Evolutionary conservation across 37 sponge, comb jelly and placozoan genomes (phyloP), one percentile per base, ranked within the genome.

Genomic region (Agelas oroides): DNA sequence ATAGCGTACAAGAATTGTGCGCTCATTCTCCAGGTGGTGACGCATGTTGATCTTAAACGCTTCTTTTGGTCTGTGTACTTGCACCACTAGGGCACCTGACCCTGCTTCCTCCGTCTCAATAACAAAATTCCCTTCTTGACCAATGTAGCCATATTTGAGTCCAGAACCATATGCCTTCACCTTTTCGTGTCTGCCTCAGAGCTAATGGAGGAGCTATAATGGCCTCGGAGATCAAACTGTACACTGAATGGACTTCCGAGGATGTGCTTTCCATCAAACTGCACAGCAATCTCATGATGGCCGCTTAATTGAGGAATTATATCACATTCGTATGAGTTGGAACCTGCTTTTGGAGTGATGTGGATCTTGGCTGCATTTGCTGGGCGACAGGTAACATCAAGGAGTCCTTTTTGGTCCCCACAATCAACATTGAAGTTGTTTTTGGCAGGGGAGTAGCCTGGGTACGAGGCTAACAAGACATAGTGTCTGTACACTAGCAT

Each of bases 91-190:
- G 1, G 71, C 85, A 14, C 95, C 95, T 1, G 53, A 68, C 0
- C 84, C 93, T 57, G 83, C 95, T 30, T 85, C 71, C 0, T 27
- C 72, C 19, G 80, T 89, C 3, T 95, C 90, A 25, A 95, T 78
- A 14, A 46, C 70, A 73, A 95, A 92, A 59, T 84, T 84, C 32
- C 90, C 90, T 46, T 85, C 88, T 62, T 85, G 84, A n/a, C 95
- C 95, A 24, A 89, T 69, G 16, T 71, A 34, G 5, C 90, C 93
- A 38, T 84, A 76, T 8, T 76, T 27, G 65, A 92, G 63, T 1
- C 95, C 93, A 21, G 70, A 68, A 28, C 95, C 92, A 28, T 65
- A 70, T 13, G 86, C 91, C 28, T n/a, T 60, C n/a, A 92, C 85
- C 28, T 80, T 86, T 3, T 77, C 80, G 46, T 12, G 46, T 8